Conservation (phyloP, 2,888 invertebrate genomes). For the Folsomia candida region DNA sequence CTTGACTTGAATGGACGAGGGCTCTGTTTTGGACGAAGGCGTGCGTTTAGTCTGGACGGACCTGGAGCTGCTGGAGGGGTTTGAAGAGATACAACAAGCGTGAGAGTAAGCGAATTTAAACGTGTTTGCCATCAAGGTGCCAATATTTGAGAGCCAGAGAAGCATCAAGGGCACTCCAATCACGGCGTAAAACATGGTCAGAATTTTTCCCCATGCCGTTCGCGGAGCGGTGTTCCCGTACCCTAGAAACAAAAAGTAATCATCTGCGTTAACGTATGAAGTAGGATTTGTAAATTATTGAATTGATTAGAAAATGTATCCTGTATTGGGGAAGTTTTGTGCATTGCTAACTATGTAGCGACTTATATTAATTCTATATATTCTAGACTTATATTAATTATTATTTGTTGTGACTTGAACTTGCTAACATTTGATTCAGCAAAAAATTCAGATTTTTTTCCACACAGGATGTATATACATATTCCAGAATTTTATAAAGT, state of each 20-base stretch:
- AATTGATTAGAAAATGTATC: too few relatives aligned
- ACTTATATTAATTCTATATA: too few relatives aligned
- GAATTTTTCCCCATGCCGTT: slow-evolving; percentile 76
- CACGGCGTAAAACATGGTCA: slow-evolving; percentile 81
- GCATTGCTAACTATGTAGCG: too few relatives aligned
- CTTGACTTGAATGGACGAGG: slow-evolving; percentile 44
- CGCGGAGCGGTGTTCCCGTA: slow-evolving; percentile 82
- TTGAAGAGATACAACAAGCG: slow-evolving; percentile 53
- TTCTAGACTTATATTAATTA: too few relatives aligned
- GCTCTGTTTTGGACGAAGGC: slow-evolving; percentile 37
- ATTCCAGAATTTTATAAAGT: too few relatives aligned
- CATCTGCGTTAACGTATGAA: too few relatives aligned
- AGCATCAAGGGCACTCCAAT: slow-evolving; percentile 84
- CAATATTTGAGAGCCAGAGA: slow-evolving; percentile 79
- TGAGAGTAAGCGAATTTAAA: slow-evolving; percentile 67
- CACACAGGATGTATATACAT: too few relatives aligned
- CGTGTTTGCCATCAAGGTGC: slow-evolving; percentile 73
- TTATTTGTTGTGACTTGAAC: too few relatives aligned
- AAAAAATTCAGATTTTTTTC: too few relatives aligned
- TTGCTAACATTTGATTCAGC: too few relatives aligned
- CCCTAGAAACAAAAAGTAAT: slow-evolving; percentile 59
- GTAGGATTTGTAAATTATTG: too few relatives aligned
- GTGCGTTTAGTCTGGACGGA: slow-evolving; percentile 43
- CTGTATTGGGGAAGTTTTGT: too few relatives aligned
- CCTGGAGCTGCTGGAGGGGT: slow-evolving; percentile 8